Evolutionary conservation across 2,797 vertebrate genomes (phyloP), one percentile per base, ranked within the genome.

Genomic region (Leucoraja ocellata): DNA sequence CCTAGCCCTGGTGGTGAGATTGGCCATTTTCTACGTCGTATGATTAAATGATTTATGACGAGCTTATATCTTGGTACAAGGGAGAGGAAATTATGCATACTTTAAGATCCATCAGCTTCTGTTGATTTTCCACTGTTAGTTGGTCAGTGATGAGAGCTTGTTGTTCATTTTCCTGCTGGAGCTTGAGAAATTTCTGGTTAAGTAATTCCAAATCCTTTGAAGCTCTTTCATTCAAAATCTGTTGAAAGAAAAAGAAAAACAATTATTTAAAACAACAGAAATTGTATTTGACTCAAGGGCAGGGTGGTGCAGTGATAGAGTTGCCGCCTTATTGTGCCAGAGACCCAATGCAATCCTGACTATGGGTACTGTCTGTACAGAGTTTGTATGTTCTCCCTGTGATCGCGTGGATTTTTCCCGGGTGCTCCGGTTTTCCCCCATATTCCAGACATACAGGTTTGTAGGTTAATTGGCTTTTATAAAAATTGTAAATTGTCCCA

Each of bases 131-230:
- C 94, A 97, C 96, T 25, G 95, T 95, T 78, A 98, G 95, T 93
- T 98, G 97, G 76, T 98, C 98, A 93, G 96, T 94, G 93, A 95
- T 93, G 91, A 95, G 71, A 32, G 0, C 93, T 18, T 96, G 96
- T 80, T 96, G 96, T 80, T 97, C 95, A 0, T 95, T 97, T 93
- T 99, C 98, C 93, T 97, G 97, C 93, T 97, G 96, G 58, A 99
- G 96, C 94, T 98, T 99, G 21, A 93, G 58, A 94, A 97, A 98
- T 95, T 96, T 97, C 71, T 94, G 91, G 94, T 98, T 97, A 95
- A 96, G 93, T 94, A 98, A 97, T 93, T 99, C 98, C 93, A 98
- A 95, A 91, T 99, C 98, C 94, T 98, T 99, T 76, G 94, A 95
- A 46, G 95, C 95, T 94, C 95, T 96, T 96, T 99, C 99, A 93